Evolutionary conservation across 2,113 vertebrate species (phyloP).

Genomic region (Syngnathoides biaculeatus): DNA sequence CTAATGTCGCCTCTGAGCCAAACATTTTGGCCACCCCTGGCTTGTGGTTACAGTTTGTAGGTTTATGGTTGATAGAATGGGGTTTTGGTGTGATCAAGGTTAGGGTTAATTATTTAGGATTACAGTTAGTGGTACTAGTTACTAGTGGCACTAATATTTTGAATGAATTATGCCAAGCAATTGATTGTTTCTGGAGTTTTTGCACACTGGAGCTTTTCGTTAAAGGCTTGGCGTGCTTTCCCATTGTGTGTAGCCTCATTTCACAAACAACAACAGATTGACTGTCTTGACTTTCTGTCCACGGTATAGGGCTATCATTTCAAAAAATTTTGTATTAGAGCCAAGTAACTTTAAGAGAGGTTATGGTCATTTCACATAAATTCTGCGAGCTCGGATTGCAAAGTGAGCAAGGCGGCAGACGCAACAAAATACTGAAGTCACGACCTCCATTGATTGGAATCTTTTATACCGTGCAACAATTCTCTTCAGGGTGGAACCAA

Average conservation of each 20-base stretch:
- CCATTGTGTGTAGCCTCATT: background rate
- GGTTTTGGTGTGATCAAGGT: background rate
- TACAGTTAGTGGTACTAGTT: too few relatives aligned
- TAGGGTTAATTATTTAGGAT: background rate
- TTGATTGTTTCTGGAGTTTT: background rate
- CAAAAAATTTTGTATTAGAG: slow-evolving; percentile 1
- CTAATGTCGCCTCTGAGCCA: too few relatives aligned
- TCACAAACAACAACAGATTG: background rate
- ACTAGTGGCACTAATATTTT: background rate
- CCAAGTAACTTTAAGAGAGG: background rate
- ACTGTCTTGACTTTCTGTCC: background rate
- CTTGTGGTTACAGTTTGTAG: background rate
- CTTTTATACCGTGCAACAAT: background rate
- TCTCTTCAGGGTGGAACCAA: background rate
- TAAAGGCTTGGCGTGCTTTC: background rate
- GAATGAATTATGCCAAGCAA: background rate
- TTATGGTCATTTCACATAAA: background rate
- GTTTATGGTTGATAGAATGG: background rate
- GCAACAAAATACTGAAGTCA: slow-evolving; percentile 10
- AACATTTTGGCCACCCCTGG: too few relatives aligned
- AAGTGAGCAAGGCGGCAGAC: slow-evolving; percentile 1
- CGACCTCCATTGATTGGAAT: slow-evolving; percentile 1
- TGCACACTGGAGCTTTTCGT: background rate
- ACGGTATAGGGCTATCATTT: background rate
- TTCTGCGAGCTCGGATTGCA: slow-evolving; percentile 2